Base-by-base conservation (phyloP, 2,113 vertebrate genomes). In the Mustela nigripes region DNA sequence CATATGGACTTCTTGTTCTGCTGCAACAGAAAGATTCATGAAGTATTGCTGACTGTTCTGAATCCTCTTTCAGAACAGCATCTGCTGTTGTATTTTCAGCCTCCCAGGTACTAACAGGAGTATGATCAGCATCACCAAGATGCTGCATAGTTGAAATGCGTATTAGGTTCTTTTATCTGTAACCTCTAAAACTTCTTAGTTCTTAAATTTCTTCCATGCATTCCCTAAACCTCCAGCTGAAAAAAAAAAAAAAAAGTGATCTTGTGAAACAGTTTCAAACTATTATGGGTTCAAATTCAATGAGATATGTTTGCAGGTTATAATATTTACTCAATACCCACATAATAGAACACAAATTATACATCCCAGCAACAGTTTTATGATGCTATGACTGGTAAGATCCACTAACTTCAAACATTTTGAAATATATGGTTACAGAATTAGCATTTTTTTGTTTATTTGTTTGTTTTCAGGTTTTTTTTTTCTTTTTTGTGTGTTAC, bases 401-500 rank as follows among this genome's bases (percentile, higher is more conserved):
- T 74, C 81, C 16, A 65, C 48, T 71, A n/a, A 93, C 15, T n/a
- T 80, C 48, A 91, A 95, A 79, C 33, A 94, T 93, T 96, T 26
- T 62, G 16, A 62, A 85, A 93, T 92, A 56, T 53, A 31, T 87
- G 50, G 95, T 98, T 98, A 97, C 74, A 96, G 85, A 98, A 98
- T 94, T 89, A 63, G 69, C 60, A 45, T 45, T 28, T 6, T 53
- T 78, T 19, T 92, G 42, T 28, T 6, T 53, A 16, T 4, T 18
- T 82, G 53, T 92, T 78, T 53, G 21, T 74, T 31, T 45, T 28
- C 16, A 28, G 63, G 10, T 39, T 36, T 48, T 78, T 80, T 80
- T 6, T 80, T 24, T 79, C 78, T 88, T 31, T 97, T 80, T 98
- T 97, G 45, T 48, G 80, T 67, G 97, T 98, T 98, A 97, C 98